These are phyloP conservation scores for Argyresthia goedartella DNA, from an alignment of 2,888 invertebrate genomes.

Conservation along the genomic window DNA sequence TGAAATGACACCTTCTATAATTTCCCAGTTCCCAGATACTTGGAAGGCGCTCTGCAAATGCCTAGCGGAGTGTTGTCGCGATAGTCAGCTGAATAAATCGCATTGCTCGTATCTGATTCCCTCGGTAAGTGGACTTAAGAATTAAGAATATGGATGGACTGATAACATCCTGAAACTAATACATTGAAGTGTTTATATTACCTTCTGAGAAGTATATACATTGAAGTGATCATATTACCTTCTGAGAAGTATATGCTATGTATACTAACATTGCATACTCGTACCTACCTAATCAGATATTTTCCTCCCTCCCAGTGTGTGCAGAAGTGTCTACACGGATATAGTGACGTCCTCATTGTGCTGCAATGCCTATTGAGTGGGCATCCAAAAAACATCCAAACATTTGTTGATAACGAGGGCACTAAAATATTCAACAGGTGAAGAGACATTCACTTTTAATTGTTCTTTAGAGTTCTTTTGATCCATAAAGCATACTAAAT, in stretches of 20 bases:
- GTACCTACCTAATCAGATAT: neutral
- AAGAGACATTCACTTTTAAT: neutral
- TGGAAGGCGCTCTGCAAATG: constrained; percentile 50
- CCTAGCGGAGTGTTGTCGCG: constrained; percentile 36
- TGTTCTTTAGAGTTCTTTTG: too few relatives aligned
- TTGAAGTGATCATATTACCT: too few relatives aligned
- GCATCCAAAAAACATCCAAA: constrained; percentile 30
- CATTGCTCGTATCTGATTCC: constrained; percentile 48
- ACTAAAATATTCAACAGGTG: constrained; percentile 41
- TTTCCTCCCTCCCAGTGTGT: constrained; percentile 29
- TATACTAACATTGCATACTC: neutral
- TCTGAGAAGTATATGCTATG: neutral
- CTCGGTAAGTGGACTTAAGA: constrained; percentile 24
- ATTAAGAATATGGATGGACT: too few relatives aligned
- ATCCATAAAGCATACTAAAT: neutral
- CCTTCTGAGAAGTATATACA: too few relatives aligned
- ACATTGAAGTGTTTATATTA: too few relatives aligned
- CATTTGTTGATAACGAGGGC: constrained; percentile 42
- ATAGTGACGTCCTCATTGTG: constrained; percentile 31
- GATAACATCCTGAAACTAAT: too few relatives aligned
- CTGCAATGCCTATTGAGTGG: constrained; percentile 37
- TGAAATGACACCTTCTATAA: neutral
- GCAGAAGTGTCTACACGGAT: constrained; percentile 28
- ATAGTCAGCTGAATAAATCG: constrained; percentile 35
- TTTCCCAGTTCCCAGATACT: constrained; percentile 39